Percentiles rank a stretch among this genome's conserved stretches.
Conservation (phyloP, 2,888 invertebrate genomes). For the Rhyacophila evoluta region DNA sequence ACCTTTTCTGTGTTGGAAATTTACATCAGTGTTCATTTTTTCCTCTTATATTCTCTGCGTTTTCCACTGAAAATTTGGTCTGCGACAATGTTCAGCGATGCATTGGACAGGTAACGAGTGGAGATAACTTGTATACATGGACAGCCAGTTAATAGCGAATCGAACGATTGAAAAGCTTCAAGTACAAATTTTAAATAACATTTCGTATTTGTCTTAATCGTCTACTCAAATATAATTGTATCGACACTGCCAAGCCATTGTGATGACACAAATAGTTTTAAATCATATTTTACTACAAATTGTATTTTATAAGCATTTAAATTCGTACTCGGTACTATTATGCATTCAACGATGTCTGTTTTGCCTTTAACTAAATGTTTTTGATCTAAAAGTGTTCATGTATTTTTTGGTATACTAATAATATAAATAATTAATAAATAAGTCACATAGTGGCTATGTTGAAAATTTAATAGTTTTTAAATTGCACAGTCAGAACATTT, state of each 20-base stretch:
- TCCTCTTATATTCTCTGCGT: too few relatives aligned
- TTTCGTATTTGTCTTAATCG: background rate
- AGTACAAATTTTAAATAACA: constrained; percentile 47
- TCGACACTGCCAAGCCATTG: constrained; percentile 40
- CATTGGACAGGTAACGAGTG: background rate
- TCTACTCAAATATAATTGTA: constrained; percentile 27
- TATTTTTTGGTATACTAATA: constrained; percentile 19
- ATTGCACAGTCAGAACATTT: background rate
- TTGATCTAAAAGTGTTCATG: constrained; percentile 15
- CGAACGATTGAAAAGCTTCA: constrained; percentile 13
- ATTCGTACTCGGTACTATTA: constrained; percentile 7
- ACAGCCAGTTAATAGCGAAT: background rate
- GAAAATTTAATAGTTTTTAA: background rate
- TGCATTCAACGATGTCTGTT: constrained; percentile 22
- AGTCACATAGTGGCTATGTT: background rate
- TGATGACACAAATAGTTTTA: constrained; percentile 30
- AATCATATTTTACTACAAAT: background rate
- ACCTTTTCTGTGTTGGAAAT: too few relatives aligned
- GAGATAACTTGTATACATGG: background rate
- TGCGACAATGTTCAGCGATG: background rate
- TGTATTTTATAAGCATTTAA: constrained; percentile 18
- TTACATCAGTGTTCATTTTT: too few relatives aligned
- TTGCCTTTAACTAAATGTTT: constrained; percentile 17
- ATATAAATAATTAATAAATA: background rate
- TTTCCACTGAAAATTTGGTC: background rate